Conservation (phyloP, 2,888 invertebrate genomes). For the Hyposoter didymator region DNA sequence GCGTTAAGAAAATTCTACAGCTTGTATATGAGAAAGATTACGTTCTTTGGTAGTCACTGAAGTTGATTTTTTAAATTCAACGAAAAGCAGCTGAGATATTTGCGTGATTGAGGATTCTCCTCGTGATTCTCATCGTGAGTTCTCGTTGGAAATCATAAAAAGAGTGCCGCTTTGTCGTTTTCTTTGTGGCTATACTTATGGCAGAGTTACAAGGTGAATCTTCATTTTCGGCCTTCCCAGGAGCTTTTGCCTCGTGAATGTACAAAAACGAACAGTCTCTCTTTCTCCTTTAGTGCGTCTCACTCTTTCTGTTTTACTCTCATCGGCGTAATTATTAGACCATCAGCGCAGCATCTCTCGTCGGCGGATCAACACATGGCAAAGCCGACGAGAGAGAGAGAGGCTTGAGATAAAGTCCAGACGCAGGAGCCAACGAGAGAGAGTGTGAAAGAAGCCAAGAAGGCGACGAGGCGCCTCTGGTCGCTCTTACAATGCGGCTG, state of each 20-base stretch:
- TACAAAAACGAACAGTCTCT: constrained; percentile 38
- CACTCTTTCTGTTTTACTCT: neutral
- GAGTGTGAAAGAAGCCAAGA: constrained; percentile 57
- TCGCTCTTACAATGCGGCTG: constrained; percentile 65
- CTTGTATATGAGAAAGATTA: constrained; percentile 47
- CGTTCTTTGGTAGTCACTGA: constrained; percentile 37
- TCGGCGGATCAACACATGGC: constrained; percentile 82
- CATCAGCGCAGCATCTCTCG: constrained; percentile 77
- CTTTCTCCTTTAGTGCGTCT: neutral
- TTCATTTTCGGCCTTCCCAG: constrained; percentile 76
- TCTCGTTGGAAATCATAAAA: constrained; percentile 46
- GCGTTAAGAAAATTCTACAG: constrained; percentile 53
- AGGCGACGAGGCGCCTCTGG: constrained; percentile 67
- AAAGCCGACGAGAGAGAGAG: constrained; percentile 67
- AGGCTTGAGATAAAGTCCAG: constrained; percentile 63
- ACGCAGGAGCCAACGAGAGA: constrained; percentile 22
- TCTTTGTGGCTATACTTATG: neutral
- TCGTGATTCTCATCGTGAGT: constrained; percentile 28
- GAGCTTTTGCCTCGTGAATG: constrained; percentile 61
- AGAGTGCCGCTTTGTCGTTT: neutral
- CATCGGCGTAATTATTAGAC: constrained; percentile 79
- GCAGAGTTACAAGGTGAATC: constrained; percentile 74
- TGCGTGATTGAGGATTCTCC: constrained; percentile 32
- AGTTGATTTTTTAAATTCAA: constrained; percentile 10
- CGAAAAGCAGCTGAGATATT: constrained; percentile 59